Evolutionary conservation across 2,888 invertebrate genomes (phyloP).

Genomic region (Blastobasis adustella): DNA sequence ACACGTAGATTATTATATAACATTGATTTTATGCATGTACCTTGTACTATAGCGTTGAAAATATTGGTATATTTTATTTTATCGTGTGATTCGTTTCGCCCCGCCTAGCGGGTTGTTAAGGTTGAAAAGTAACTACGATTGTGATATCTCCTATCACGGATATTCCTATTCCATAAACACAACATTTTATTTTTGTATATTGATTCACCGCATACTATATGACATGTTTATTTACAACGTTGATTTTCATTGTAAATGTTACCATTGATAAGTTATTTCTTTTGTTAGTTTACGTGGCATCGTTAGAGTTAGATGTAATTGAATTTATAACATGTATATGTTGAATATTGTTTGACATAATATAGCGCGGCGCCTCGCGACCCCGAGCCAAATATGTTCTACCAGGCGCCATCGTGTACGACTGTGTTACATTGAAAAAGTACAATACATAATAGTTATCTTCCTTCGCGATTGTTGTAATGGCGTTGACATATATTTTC

Average conservation of each 20-base stretch:
- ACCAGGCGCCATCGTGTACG: slow-evolving; percentile 3
- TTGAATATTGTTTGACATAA: slow-evolving; percentile 7
- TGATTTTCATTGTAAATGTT: slow-evolving; percentile 68
- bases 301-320: slow-evolving; percentile 15
- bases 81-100: slow-evolving; percentile 37
- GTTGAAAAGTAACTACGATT: slow-evolving; percentile 34
- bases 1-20: slow-evolving; percentile 40
- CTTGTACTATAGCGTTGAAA: slow-evolving; percentile 39
- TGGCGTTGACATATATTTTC: slow-evolving; percentile 7
- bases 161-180: slow-evolving; percentile 63
- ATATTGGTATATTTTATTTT: slow-evolving; percentile 40
- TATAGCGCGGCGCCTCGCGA: slow-evolving; percentile 13
- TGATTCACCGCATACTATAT: slow-evolving; percentile 47
- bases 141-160: slow-evolving; percentile 67
- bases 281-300: slow-evolving; percentile 32
- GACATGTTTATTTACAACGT: slow-evolving; percentile 45
- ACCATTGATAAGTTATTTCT: slow-evolving; percentile 69
- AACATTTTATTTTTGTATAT: slow-evolving; percentile 61
- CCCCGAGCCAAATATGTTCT: slow-evolving; percentile 4
- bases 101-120: slow-evolving; percentile 39
- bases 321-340: slow-evolving; percentile 14
- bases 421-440: slow-evolving; percentile 13
- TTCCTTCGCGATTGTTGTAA: slow-evolving; percentile 4
- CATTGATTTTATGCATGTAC: slow-evolving; percentile 48
- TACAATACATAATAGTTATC: slow-evolving; percentile 19